Evolutionary conservation across 1,140 invertebrate species (phyloP), one percentile per base, ranked within the genome.

Genomic region (Galleria mellonella): DNA sequence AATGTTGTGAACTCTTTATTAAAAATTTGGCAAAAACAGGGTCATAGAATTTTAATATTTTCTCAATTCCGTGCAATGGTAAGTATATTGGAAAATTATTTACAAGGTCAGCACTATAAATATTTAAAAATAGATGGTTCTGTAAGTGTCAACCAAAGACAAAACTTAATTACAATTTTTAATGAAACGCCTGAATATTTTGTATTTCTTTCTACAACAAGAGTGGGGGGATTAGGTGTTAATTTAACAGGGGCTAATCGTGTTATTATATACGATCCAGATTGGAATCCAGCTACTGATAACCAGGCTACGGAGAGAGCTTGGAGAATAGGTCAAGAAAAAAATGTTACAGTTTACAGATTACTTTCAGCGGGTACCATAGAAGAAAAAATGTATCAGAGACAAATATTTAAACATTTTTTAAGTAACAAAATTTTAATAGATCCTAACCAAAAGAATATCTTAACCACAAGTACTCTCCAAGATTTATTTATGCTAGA

Each of bases 341-440:
- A 91, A 76, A 89, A 93, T 78, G 96, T 98, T 1, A 97, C 95
- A 9, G 91, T 98, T 56, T 97, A 97, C 72, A 88, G 96, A 73
- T 87, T 95, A 12, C 87, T 97, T 14, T 95, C 94, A 23, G 92
- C 94, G 42, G 96, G 96, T 43, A 97, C 96, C 0, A 96, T 98
- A 43, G 96, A 98, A 88, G 96, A 98, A 88, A 98, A 94, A 78
- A 92, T 92, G 54, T 97, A 97, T 82, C 96, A 97, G 71, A 88
- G 95, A 50, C 97, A 99, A 90, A 96, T 99, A 45, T 99, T 97
- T 84, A 99, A 99, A 86, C 92, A 98, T 74, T 94, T 98, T 62
- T 83, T 99, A 14, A 95, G 95, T 13, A 98, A 98, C 79, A 92
- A 94, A 83, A 92, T 99, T 37, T 88, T 99, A 28, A 92, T 97